phyloP scores from a whole-genome alignment of 1,140 invertebrate species.

The Hyposmocoma kahamanoa region DNA sequence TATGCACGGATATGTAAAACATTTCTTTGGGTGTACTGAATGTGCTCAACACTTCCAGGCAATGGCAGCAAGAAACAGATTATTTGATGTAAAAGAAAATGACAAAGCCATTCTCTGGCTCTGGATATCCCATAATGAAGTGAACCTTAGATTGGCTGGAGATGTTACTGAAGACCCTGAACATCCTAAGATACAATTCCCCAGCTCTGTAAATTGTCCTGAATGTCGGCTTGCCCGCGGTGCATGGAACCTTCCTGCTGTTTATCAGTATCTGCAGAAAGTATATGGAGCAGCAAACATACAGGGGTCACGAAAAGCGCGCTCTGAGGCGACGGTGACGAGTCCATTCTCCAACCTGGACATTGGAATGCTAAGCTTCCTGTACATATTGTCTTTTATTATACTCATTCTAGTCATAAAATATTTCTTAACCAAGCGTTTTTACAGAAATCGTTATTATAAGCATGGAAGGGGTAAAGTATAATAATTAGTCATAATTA shows the following conservation, averaged over 20 bases:
- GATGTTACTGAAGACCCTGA: constrained; percentile 93
- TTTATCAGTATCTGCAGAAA: constrained; percentile 83
- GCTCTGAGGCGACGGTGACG: constrained; percentile 21
- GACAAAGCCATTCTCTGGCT: constrained; percentile 92
- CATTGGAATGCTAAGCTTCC: constrained; percentile 64
- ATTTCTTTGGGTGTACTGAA: constrained; percentile 96
- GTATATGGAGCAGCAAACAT: constrained; percentile 80
- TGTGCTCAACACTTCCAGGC: constrained; percentile 90
- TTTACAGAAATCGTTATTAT: constrained; percentile 81
- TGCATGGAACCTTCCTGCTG: constrained; percentile 81
- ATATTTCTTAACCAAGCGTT: constrained; percentile 81
- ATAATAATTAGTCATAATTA: constrained; percentile 50
- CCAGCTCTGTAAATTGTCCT: constrained; percentile 79
- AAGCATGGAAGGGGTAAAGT: constrained; percentile 79
- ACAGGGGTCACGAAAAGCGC: constrained; percentile 41
- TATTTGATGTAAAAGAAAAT: constrained; percentile 79
- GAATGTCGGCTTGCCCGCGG: constrained; percentile 77
- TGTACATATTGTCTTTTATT: constrained; percentile 71
- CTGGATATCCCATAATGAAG: constrained; percentile 96
- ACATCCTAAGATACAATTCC: constrained; percentile 94
- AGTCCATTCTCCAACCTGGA: constrained; percentile 59
- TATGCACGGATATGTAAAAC: constrained; percentile 91
- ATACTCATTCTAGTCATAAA: constrained; percentile 81
- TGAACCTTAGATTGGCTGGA: constrained; percentile 89
- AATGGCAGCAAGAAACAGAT: constrained; percentile 82